Evolutionary conservation across 2,797 vertebrate species (phyloP).

Genomic region (Synaphobranchus kaupii): DNA sequence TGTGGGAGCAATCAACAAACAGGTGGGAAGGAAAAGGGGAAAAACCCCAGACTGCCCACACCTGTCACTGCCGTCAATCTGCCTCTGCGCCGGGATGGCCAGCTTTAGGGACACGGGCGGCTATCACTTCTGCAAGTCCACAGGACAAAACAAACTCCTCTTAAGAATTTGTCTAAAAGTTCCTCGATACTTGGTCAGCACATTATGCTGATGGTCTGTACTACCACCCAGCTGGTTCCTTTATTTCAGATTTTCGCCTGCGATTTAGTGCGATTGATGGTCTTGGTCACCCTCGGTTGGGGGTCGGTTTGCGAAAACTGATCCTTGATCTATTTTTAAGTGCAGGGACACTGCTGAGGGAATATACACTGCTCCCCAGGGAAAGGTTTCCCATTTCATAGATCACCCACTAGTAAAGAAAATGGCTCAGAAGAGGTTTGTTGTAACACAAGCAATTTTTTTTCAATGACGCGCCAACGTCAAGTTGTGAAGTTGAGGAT

Average conservation of each 20-base stretch:
- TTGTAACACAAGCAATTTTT: not conserved
- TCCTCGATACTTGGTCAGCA: not conserved
- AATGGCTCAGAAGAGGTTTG: not conserved
- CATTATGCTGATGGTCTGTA: not conserved
- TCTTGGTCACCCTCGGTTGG: not conserved
- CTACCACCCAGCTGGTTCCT: not conserved
- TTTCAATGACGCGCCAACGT: not conserved
- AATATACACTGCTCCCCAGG: not conserved
- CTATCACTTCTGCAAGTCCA: conserved; percentile 34
- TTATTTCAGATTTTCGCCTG: conserved; percentile 1
- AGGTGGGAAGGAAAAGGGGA: conserved; percentile 59
- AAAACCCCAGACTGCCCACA: conserved; percentile 63
- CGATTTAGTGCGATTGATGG: conserved; percentile 6
- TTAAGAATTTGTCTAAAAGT: not conserved
- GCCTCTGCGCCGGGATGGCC: conserved; percentile 32
- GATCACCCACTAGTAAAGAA: not conserved
- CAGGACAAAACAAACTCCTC: conserved; percentile 30
- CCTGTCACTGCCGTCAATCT: conserved; percentile 81
- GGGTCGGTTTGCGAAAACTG: conserved; percentile 16
- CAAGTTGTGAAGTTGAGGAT: not conserved
- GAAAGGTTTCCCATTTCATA: conserved; percentile 18
- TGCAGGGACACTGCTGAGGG: conserved; percentile 6
- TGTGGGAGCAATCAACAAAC: conserved; percentile 34
- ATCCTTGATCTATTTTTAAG: conserved; percentile 34
- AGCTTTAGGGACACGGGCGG: not conserved